Evolutionary conservation across 2,888 invertebrate genomes (phyloP), one percentile per base, ranked within the genome.

Genomic region (Criorhina ranunculi): DNA sequence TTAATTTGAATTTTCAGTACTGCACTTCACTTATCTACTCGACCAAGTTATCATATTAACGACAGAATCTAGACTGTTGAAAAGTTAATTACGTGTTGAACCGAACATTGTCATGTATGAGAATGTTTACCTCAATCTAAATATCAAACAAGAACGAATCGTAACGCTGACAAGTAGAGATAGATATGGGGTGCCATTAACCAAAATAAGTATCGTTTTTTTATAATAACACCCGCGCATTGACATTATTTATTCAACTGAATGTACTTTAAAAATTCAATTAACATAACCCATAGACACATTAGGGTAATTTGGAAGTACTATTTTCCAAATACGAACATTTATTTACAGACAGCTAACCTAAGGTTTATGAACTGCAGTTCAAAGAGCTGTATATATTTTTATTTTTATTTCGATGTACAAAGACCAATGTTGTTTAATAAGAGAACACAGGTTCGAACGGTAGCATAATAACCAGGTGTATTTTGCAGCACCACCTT

Each of bases 191-290:
- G 49, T 35, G 35, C 19, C 12, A 64, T 24, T 35, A 49, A 64
- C n/a, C 33, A 3, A 49, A 49, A 46, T 17, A 4, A 1, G 17
- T 17, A 44, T 31, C 33, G 8, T 11, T 24, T 49, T 49, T 24
- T 24, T 1, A 8, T 24, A 24, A 24, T n/a, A 31, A 31, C 24
- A 24, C 31, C 31, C 3, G n/a, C 12, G 9, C 12, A 8, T 55
- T 55, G 33, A 11, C 35, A 19, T 57, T 57, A 57, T 57, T 57
- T 57, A 57, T 19, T 37, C 57, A 57, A 19, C 35, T 57, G 57
- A 57, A 35, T 6, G 37, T 33, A 5, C 4, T 11, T 51, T 55
- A 11, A 17, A 46, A 46, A 46, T 8, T 11, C 8, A 19, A 17
- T 11, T 17, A 3, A 24, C 24, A 24, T 17, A 19, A 4, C 5